These are phyloP conservation scores for Formica aserva DNA, from an alignment of 2,888 invertebrate genomes.

Conservation along the genomic window DNA sequence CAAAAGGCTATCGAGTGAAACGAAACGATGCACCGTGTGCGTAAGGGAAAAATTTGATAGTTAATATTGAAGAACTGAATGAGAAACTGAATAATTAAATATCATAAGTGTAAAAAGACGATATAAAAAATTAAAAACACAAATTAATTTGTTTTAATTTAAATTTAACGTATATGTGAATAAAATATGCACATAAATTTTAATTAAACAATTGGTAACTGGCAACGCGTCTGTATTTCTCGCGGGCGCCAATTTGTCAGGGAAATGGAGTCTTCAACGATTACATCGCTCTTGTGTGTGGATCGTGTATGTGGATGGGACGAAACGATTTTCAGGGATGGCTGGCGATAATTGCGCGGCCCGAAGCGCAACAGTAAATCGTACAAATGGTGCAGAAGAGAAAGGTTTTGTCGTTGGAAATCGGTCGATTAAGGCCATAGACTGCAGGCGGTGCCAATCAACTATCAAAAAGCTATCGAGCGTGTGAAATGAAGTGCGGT, in stretches of 20 bases:
- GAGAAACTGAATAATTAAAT: background rate
- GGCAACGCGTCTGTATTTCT: background rate
- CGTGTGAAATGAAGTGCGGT: constrained; percentile 55
- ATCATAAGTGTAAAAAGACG: background rate
- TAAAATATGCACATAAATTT: constrained; percentile 8
- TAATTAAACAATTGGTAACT: constrained; percentile 20
- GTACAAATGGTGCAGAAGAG: constrained; percentile 54
- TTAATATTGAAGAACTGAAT: background rate
- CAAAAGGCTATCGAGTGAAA: constrained; percentile 47
- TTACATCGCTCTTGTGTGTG: constrained; percentile 4
- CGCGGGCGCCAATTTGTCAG: constrained; percentile 27
- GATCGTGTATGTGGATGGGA: background rate
- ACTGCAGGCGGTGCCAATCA: constrained; percentile 54
- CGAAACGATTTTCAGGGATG: constrained; percentile 44
- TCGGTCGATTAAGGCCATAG: constrained; percentile 72
- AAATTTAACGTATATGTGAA: background rate
- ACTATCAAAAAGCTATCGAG: constrained; percentile 57
- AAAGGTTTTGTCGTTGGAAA: constrained; percentile 64
- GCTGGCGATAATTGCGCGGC: constrained; percentile 44
- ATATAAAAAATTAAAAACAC: background rate
- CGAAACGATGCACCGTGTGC: constrained; percentile 6
- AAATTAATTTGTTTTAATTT: constrained; percentile 13
- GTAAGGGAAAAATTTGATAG: background rate
- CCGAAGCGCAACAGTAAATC: constrained; percentile 51
- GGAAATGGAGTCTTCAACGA: constrained; percentile 25